phyloP scores from a whole-genome alignment of 1,140 invertebrate genomes.

The Ooceraea biroi region DNA sequence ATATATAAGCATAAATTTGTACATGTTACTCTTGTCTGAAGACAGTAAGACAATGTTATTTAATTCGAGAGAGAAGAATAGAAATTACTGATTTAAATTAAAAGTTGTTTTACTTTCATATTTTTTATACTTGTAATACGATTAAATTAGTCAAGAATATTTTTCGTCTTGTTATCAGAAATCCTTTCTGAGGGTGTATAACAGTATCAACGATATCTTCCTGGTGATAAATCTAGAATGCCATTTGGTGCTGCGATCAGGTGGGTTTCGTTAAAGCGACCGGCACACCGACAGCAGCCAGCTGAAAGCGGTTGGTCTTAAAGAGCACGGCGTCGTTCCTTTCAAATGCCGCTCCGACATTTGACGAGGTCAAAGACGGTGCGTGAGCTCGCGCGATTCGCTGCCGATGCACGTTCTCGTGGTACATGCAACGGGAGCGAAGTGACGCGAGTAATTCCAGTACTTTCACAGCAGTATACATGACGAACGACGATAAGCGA shows the following conservation, averaged over 20 bases:
- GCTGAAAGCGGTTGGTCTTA: constrained; percentile 56
- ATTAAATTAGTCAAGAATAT: too few relatives aligned
- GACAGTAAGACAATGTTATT: too few relatives aligned
- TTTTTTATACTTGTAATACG: too few relatives aligned
- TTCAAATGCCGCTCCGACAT: constrained; percentile 78
- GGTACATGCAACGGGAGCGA: constrained; percentile 10
- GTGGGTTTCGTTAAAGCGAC: background rate
- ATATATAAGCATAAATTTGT: too few relatives aligned
- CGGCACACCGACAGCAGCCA: background rate
- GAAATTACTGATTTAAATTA: too few relatives aligned
- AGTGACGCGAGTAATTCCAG: constrained; percentile 53
- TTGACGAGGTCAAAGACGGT: constrained; percentile 69
- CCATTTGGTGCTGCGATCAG: background rate
- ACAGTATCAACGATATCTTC: too few relatives aligned
- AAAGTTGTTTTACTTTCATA: too few relatives aligned
- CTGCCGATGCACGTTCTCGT: background rate
- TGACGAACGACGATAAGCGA: constrained; percentile 51
- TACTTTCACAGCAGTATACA: constrained; percentile 51
- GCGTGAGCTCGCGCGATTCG: constrained; percentile 35
- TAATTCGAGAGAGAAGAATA: too few relatives aligned
- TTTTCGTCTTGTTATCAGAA: too few relatives aligned
- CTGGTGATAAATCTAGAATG: constrained; percentile 28
- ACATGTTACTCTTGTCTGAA: too few relatives aligned
- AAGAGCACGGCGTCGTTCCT: constrained; percentile 65
- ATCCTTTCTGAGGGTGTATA: too few relatives aligned